Conservation (phyloP, 2,113 vertebrate species). For the Eclectus roratus region DNA sequence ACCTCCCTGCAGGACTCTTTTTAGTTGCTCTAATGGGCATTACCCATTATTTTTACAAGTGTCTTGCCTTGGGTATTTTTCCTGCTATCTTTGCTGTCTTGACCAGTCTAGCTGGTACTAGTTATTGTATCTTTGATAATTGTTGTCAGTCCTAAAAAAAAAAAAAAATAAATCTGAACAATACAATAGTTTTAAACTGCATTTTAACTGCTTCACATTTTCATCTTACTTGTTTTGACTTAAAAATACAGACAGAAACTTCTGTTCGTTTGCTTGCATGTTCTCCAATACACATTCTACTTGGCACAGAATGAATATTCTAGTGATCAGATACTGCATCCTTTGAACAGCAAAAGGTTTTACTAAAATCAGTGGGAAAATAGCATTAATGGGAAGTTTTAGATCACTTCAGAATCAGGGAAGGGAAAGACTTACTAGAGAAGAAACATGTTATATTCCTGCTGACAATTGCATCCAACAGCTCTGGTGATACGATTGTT, state of each 20-base stretch:
- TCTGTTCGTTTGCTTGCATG: not conserved
- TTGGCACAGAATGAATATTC: not conserved
- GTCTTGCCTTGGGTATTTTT: not conserved
- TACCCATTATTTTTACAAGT: slow-evolving; percentile 21
- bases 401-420: not conserved
- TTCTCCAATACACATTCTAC: not conserved
- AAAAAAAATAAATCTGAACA: not conserved
- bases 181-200: not conserved
- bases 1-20: not conserved
- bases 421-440: not conserved
- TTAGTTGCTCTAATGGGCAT: not conserved
- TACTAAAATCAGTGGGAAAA: not conserved
- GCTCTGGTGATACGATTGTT: not conserved
- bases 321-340: not conserved
- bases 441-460: not conserved
- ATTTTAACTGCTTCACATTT: not conserved
- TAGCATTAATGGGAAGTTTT: not conserved
- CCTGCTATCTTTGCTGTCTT: not conserved
- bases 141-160: not conserved
- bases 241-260: not conserved
- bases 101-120: slow-evolving; percentile 16
- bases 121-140: slow-evolving; percentile 1
- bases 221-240: not conserved
- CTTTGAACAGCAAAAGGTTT: not conserved
- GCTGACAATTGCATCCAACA: not conserved